Evolutionary conservation across 1,140 invertebrate genomes (phyloP), one percentile per base, ranked within the genome.

Genomic region (Aphidius gifuensis): DNA sequence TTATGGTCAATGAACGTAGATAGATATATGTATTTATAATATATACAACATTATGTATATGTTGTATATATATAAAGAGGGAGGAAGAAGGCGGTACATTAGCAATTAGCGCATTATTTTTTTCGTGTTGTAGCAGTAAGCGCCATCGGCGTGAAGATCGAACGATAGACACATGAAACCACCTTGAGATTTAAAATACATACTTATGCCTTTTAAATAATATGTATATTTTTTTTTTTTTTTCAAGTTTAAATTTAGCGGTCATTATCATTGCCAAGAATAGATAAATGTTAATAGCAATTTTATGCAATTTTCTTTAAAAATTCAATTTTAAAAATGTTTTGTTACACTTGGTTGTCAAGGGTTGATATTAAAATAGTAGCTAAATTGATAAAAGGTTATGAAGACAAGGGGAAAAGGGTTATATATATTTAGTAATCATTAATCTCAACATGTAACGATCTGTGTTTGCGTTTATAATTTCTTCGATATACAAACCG

Each of bases 111-210:
- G 55, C 59, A 64, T 66, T 66, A 63, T 65, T 65, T 64, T 66
- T 58, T 39, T 46, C 4, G 2, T 32, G 23, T 32, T 32, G 23
- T 32, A 49, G 38, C 48, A 54, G 43, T 44, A 58, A 59, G 65
- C 65, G 65, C 65, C 65, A 66, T 66, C 62, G 61, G 65, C 65
- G 65, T 66, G 65, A 66, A 66, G 65, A 66, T 66, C 54, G 43
- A 58, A 64, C 59, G 61, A 62, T 62, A 66, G 43, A 32, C 23
- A 32, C 23, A 32, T 32, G 23, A 32, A 32, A 32, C 23, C 23
- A 32, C 23, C 23, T 32, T 32, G 23, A 32, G 23, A 32, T 32
- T 32, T 32, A 32, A 32, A 3, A 32, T 32, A 32, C 1, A 32
- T 32, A 32, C 23, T 3, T 32, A 32, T 32, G 4, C 23, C 23